These are phyloP conservation scores for Rhopalosiphum maidis DNA, from an alignment of 1,140 invertebrate genomes.

Conservation along the genomic window DNA sequence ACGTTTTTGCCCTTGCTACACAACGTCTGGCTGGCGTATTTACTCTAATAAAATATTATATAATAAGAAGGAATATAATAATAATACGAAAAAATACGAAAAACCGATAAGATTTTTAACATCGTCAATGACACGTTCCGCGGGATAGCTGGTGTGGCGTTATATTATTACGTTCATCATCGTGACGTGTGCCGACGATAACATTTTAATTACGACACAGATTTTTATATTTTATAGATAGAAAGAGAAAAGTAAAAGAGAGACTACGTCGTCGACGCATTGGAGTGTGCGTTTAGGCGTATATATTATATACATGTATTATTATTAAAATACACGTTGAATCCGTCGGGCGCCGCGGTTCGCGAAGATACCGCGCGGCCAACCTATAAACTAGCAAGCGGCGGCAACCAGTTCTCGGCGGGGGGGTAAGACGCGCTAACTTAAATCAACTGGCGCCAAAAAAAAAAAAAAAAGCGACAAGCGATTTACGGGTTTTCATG, in stretches of 20 bases:
- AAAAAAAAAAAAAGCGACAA: slow-evolving; percentile 26
- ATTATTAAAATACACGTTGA: neutral
- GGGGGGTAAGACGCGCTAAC: neutral
- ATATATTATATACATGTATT: neutral
- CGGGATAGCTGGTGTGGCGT: neutral
- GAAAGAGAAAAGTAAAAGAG: too few relatives aligned
- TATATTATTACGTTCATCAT: neutral
- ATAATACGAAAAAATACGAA: neutral
- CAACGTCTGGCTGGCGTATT: neutral
- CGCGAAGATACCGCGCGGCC: neutral
- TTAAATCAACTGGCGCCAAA: slow-evolving; percentile 37
- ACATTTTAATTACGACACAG: neutral
- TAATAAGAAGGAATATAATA: neutral
- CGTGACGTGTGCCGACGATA: neutral
- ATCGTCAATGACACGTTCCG: neutral
- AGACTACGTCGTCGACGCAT: too few relatives aligned
- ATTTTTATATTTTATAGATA: neutral
- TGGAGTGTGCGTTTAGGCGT: neutral
- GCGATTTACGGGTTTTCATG: slow-evolving; percentile 26
- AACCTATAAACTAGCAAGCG: neutral
- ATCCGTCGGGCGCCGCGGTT: neutral
- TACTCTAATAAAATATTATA: slow-evolving; percentile 19
- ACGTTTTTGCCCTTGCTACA: neutral
- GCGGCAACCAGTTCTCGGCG: neutral
- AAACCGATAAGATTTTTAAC: neutral